Conservation (phyloP, 2,113 vertebrate genomes). For the Plotosus lineatus region DNA sequence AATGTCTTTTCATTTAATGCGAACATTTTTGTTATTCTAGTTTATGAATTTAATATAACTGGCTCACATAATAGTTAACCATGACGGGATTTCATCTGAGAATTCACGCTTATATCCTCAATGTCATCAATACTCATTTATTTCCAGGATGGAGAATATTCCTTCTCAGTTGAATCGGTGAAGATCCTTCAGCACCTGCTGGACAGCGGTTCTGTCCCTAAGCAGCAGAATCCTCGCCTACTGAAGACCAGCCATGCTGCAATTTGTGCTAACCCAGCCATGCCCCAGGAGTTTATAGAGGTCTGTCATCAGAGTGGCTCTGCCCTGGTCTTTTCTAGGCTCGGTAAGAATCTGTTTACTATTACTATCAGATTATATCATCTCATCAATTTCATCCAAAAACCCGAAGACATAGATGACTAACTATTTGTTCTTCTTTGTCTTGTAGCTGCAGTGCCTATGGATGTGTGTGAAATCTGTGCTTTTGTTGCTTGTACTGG, state of each 20-base stretch:
- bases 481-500: conserved; percentile 83
- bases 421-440: not conserved
- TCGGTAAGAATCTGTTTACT: conserved; percentile 69
- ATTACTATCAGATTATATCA: not conserved
- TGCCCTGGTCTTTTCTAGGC: conserved; percentile 61
- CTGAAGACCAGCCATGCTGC: not conserved
- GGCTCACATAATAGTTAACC: not conserved
- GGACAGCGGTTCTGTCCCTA: not conserved
- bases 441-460: conserved; percentile 58
- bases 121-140: too few species aligned
- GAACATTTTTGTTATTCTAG: not conserved
- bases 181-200: conserved; percentile 74
- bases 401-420: not conserved
- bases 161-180: conserved; percentile 77
- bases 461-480: conserved; percentile 80
- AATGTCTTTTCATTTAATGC: not conserved
- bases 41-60: not conserved
- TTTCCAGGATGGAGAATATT: conserved; percentile 76
- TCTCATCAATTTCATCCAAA: not conserved
- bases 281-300: conserved; percentile 74
- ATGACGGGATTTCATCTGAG: not conserved
- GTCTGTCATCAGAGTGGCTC: conserved; percentile 70
- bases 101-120: not conserved
- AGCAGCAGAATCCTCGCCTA: conserved; percentile 42
- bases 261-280: conserved; percentile 64